Evolutionary conservation across 2,888 invertebrate species (phyloP).

Genomic region (Drosophila mimetica): DNA sequence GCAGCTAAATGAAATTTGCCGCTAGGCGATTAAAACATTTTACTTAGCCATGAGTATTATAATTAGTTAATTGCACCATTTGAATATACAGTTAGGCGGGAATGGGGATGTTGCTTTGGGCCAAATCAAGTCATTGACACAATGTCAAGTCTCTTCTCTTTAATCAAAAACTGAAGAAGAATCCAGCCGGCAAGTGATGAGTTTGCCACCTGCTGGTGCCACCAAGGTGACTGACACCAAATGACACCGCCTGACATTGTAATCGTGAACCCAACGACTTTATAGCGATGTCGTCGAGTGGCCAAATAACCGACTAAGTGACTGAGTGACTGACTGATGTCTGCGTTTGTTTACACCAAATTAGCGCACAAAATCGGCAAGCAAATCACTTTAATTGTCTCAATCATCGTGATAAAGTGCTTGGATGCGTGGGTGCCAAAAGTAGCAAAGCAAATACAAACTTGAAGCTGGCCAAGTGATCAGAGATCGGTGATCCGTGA

Average conservation of each 20-base stretch:
- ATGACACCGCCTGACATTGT: slow-evolving; percentile 31
- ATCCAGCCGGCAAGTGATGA: slow-evolving; percentile 34
- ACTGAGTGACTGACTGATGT: slow-evolving; percentile 17
- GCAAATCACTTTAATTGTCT: slow-evolving; percentile 68
- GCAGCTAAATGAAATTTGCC: slow-evolving; percentile 66
- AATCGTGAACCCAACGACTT: slow-evolving; percentile 33
- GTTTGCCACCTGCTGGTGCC: slow-evolving; percentile 19
- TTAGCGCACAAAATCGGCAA: slow-evolving; percentile 66
- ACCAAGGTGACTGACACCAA: slow-evolving; percentile 72
- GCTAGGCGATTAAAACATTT: slow-evolving; percentile 55
- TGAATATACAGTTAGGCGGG: slow-evolving; percentile 18
- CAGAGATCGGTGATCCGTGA: slow-evolving; percentile 11
- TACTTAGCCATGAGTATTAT: slow-evolving; percentile 16
- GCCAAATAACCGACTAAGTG: slow-evolving; percentile 2
- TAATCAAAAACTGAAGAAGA: neutral
- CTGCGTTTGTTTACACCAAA: slow-evolving; percentile 59
- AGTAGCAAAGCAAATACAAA: neutral
- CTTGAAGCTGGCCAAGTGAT: neutral
- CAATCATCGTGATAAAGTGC: slow-evolving; percentile 35
- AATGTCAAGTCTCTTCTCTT: slow-evolving; percentile 39
- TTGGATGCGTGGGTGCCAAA: slow-evolving; percentile 21
- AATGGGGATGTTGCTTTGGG: neutral
- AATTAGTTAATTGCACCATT: slow-evolving; percentile 42
- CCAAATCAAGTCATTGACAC: slow-evolving; percentile 52
- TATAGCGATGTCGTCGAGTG: slow-evolving; percentile 3